Base-by-base conservation (phyloP, 2,797 vertebrate genomes). In the Melanotaenia trifasciata region DNA sequence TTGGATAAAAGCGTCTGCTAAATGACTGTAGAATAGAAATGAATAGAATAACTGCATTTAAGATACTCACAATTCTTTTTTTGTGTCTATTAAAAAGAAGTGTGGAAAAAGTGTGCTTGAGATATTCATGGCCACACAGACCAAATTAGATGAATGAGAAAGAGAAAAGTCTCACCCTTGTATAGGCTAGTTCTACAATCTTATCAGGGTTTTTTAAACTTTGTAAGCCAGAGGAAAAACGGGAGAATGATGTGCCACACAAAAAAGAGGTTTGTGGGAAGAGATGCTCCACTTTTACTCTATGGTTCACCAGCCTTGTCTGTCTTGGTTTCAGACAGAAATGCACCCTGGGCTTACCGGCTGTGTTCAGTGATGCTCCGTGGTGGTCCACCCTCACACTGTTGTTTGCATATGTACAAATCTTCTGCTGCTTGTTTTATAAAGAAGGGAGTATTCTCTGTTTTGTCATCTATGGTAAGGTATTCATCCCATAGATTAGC, bases 291-390 rank as follows among this genome's bases (percentile, higher is more conserved):
- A 81, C 79, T 90, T 91, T 90, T 90, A 90, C 89, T 84, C 81
- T 81, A 85, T 18, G 89, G 90, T 86, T 81, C 58, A 58, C 85
- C 79, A 67, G 33, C 58, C 53, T 81, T 89, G 85, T 92, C 89
- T 89, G 80, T 83, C 76, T 87, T 88, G 83, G 89, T 86, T 87
- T 88, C 75, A 89, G 88, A 91, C 90, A 87, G 73, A 79, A 84
- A 88, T 91, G 89, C 89, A 89, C 89, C 87, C 87, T 63, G 80
- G 67, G 74, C 65, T 67, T 74, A 80, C 76, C 79, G 84, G 81
- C 82, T 92, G 82, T 74, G 77, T 80, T 79, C 64, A 66, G 65
- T 33, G 79, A 84, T 81, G 76, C 85, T 79, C 82, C 87, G 79
- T 60, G 90, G 92, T 92, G 90, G 91, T 90, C 90, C 85, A 70